Percentiles rank a stretch among this genome's conserved stretches.
phyloP scores from a whole-genome alignment of 2,113 vertebrate genomes.

The Natator depressus region DNA sequence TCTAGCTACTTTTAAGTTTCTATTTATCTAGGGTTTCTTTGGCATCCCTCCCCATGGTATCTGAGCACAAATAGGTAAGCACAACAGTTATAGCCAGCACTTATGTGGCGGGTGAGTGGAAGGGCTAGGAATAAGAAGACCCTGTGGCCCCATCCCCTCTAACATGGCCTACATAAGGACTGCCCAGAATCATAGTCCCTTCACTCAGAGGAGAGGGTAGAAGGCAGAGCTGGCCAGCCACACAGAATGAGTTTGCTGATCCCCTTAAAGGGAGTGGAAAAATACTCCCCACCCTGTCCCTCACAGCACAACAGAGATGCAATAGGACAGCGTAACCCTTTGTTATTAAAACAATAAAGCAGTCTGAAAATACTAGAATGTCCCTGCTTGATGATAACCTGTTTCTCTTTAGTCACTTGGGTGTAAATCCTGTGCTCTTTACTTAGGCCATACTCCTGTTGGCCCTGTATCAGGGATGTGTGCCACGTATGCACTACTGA shows the following conservation, averaged over 20 bases:
- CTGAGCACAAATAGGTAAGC: not conserved
- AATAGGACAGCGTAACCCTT: not conserved
- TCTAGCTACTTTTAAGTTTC: not conserved
- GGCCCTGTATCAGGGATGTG: rapidly evolving
- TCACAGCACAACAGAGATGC: not conserved
- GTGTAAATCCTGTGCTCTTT: not conserved
- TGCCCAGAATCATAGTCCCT: not conserved
- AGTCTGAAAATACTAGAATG: not conserved
- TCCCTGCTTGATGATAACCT: not conserved
- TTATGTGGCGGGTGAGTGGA: rapidly evolving
- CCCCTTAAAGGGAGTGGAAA: not conserved
- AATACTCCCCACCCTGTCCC: not conserved
- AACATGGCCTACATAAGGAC: not conserved
- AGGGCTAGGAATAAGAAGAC: not conserved
- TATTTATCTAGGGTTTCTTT: not conserved
- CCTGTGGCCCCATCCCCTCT: rapidly evolving
- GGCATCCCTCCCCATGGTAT: not conserved
- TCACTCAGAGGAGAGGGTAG: not conserved
- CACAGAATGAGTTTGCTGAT: not conserved
- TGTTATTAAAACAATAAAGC: not conserved
- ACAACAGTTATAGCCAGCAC: not conserved
- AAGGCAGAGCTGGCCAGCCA: rapidly evolving
- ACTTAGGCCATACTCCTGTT: not conserved
- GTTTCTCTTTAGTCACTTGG: not conserved
- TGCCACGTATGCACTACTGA: not conserved